Evolutionary conservation across 1,140 invertebrate genomes (phyloP).

Genomic region (Nasonia vitripennis): DNA sequence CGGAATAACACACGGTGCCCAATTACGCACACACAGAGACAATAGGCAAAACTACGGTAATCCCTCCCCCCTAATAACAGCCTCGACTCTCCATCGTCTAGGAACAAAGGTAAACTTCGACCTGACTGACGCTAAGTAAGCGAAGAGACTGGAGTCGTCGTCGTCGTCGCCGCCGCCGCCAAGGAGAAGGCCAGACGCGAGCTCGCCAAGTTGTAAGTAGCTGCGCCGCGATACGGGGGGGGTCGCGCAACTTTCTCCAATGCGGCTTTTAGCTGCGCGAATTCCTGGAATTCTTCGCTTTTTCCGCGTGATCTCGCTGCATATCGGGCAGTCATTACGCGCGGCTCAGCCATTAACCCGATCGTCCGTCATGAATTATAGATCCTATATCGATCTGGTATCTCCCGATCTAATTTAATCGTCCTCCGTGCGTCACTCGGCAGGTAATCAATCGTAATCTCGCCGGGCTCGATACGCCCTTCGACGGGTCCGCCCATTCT

Average conservation of each 20-base stretch:
- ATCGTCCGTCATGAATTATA: too few relatives aligned
- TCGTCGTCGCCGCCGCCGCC: too few relatives aligned
- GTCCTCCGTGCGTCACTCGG: not conserved
- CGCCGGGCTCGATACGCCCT: not conserved
- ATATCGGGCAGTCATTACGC: too few relatives aligned
- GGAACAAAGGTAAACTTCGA: constrained; percentile 70
- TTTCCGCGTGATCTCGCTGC: too few relatives aligned
- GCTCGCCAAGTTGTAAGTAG: constrained; percentile 71
- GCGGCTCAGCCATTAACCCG: too few relatives aligned
- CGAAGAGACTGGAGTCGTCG: constrained; percentile 44
- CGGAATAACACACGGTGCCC: too few relatives aligned
- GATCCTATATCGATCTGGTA: not conserved
- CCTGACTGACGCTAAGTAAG: constrained; percentile 62
- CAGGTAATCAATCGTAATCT: not conserved
- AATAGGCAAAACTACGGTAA: not conserved
- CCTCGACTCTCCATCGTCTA: too few relatives aligned
- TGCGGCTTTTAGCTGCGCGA: too few relatives aligned
- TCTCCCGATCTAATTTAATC: not conserved
- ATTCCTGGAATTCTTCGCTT: too few relatives aligned
- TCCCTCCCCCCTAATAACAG: not conserved
- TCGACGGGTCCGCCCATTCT: too few relatives aligned
- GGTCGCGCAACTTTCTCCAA: too few relatives aligned
- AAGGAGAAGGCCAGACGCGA: constrained; percentile 63
- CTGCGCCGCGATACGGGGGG: constrained; percentile 59
- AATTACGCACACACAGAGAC: not conserved